Conservation (phyloP, 1,140 invertebrate genomes). For the Venturia canescens region DNA sequence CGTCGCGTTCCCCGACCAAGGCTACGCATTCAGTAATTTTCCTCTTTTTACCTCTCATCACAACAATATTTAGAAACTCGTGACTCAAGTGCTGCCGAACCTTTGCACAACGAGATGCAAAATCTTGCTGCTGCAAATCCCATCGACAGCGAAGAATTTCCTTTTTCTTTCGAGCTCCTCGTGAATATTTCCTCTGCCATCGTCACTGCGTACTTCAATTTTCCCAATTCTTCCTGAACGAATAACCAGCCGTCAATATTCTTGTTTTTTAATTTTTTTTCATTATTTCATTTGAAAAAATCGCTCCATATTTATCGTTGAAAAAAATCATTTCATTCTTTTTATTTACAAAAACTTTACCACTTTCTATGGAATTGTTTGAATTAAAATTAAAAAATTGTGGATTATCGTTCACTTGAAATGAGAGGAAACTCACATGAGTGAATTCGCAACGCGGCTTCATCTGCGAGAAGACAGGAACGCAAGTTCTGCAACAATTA, state of each 20-base stretch:
- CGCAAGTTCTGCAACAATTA: conserved; percentile 85
- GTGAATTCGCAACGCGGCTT: conserved; percentile 76
- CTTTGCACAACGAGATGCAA: conserved; percentile 77
- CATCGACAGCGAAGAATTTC: conserved; percentile 71
- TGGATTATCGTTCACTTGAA: too few species aligned
- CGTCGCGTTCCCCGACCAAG: conserved; percentile 72
- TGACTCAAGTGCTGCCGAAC: conserved; percentile 41
- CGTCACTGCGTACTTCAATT: conserved; percentile 69
- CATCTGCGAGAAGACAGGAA: conserved; percentile 88
- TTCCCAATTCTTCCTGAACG: conserved; percentile 70
- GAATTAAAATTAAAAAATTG: neutral
- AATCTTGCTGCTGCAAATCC: conserved; percentile 79
- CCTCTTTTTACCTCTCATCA: neutral
- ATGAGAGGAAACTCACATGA: conserved; percentile 60
- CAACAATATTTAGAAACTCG: neutral
- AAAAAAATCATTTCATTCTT: too few species aligned
- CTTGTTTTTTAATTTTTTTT: neutral
- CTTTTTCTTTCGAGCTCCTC: conserved; percentile 55
- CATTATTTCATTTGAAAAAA: too few species aligned
- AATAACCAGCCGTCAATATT: conserved; percentile 26
- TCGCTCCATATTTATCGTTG: too few species aligned
- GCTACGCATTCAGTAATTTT: conserved; percentile 69
- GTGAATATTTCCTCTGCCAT: conserved; percentile 62
- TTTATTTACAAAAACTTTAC: too few species aligned
- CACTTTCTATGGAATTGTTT: too few species aligned